phyloP scores from a whole-genome alignment of 2,797 vertebrate species.

The Amazonetta brasiliensis region DNA sequence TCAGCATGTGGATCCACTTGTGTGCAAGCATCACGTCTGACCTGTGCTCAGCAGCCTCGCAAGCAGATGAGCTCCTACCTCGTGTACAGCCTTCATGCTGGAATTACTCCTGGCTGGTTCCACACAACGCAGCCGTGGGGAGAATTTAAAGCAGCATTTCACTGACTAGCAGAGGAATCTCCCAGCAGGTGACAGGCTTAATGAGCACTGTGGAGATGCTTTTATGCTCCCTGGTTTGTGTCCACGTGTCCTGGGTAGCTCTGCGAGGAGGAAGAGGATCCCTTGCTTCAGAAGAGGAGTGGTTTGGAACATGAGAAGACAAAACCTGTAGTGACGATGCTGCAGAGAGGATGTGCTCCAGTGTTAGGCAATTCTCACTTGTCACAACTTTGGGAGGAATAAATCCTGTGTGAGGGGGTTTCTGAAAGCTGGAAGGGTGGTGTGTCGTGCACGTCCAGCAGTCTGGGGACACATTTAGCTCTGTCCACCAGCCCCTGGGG shows the following conservation, averaged over 20 bases:
- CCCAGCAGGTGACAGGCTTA: background rate
- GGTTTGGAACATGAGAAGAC: background rate
- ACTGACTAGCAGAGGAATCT: background rate
- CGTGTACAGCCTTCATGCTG: background rate
- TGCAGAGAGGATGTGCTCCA: background rate
- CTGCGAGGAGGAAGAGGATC: background rate
- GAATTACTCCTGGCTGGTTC: background rate
- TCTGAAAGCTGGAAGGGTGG: background rate
- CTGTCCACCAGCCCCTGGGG: background rate
- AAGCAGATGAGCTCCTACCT: rapidly evolving
- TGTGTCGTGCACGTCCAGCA: rapidly evolving
- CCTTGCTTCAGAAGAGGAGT: background rate
- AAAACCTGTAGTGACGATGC: background rate
- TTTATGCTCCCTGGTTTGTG: background rate
- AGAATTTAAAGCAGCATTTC: background rate
- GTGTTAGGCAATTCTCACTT: background rate
- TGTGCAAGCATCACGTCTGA: background rate
- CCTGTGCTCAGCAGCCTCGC: background rate
- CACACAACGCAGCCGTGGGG: rapidly evolving
- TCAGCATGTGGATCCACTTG: rapidly evolving
- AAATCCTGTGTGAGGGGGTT: background rate
- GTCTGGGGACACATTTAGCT: background rate
- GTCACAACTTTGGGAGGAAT: background rate
- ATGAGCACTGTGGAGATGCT: background rate
- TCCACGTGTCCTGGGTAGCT: background rate